Percentiles rank a stretch among this genome's conserved stretches.
Evolutionary conservation across 2,888 invertebrate species (phyloP).

Genomic region (Cyclophora albipunctata): DNA sequence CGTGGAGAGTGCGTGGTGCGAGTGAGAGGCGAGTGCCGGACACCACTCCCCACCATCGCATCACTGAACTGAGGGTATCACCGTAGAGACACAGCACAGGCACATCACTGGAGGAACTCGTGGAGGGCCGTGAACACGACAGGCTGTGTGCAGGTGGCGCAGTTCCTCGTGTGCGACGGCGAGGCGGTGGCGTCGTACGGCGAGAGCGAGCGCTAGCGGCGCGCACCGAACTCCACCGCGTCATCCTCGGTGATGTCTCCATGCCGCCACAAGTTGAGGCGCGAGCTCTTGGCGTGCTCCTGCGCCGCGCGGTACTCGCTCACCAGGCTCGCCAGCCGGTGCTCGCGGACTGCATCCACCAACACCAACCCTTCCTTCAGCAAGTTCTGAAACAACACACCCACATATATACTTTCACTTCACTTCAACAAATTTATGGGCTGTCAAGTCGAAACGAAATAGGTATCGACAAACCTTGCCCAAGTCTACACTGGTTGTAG

Average conservation of each 20-base stretch:
- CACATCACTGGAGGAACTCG: not conserved
- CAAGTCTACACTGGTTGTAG: conserved; percentile 64
- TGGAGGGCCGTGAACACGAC: conserved; percentile 37
- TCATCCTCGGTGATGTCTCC: conserved; percentile 99
- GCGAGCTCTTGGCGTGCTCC: conserved; percentile 88
- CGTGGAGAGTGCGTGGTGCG: not conserved
- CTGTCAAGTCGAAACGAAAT: no score
- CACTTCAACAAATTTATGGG: no score
- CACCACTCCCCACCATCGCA: conserved; percentile 1
- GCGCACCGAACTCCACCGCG: conserved; percentile 75
- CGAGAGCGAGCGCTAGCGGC: conserved; percentile 51
- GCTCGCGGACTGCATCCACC: conserved; percentile 87
- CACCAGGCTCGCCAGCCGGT: conserved; percentile 85
- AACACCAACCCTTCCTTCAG: conserved; percentile 90
- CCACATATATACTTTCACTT: not conserved
- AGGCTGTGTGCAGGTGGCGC: conserved; percentile 44
- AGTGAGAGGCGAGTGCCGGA: conserved; percentile 10
- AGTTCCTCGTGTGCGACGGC: conserved; percentile 32
- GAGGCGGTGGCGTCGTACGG: conserved; percentile 16
- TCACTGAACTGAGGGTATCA: conserved; percentile 1
- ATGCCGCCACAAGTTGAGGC: conserved; percentile 96
- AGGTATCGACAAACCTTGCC: conserved; percentile 45
- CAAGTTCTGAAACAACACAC: conserved; percentile 74
- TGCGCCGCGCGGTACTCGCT: conserved; percentile 90
- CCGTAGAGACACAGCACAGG: no score